Conservation (phyloP, 2,113 vertebrate genomes). For the Amphiprion ocellaris region DNA sequence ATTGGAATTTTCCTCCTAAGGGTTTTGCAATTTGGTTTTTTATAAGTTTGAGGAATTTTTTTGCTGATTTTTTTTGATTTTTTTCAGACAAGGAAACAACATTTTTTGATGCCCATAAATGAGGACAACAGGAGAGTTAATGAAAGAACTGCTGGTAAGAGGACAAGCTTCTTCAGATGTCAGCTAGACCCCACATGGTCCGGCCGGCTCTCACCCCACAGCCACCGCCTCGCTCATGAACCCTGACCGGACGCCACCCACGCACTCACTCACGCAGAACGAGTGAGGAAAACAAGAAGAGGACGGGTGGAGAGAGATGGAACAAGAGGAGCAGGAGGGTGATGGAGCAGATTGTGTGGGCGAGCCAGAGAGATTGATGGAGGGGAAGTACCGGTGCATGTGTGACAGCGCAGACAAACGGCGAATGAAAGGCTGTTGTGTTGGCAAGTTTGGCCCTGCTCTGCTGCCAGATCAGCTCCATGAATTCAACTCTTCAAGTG, state of each 20-base stretch:
- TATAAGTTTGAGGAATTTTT: too few relatives aligned
- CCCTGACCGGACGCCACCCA: conserved; percentile 40
- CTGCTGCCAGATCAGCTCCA: conserved; percentile 41
- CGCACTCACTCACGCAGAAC: conserved; percentile 23
- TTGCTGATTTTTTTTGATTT: too few relatives aligned
- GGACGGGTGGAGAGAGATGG: conserved; percentile 24
- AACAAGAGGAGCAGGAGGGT: conserved; percentile 56
- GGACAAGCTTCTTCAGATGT: conserved; percentile 32
- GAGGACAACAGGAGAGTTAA: background rate
- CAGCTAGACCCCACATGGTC: conserved; percentile 57
- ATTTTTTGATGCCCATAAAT: too few relatives aligned
- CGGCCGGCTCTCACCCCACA: conserved; percentile 42
- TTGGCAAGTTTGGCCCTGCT: conserved; percentile 51
- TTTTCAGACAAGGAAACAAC: too few relatives aligned
- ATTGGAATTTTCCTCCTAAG: too few relatives aligned
- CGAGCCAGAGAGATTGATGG: conserved; percentile 50
- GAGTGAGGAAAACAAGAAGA: conserved; percentile 22
- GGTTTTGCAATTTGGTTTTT: too few relatives aligned
- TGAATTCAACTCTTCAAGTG: conserved; percentile 43
- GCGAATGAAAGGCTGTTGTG: conserved; percentile 52
- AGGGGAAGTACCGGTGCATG: conserved; percentile 49
- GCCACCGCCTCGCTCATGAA: conserved; percentile 44
- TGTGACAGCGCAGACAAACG: conserved; percentile 57
- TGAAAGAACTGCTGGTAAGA: conserved; percentile 36
- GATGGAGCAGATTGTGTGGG: conserved; percentile 66